A percentile compares a stretch with the other conserved stretches of the same genome.
Conservation (phyloP, 2,888 invertebrate species). For the Andrena bicolor region DNA sequence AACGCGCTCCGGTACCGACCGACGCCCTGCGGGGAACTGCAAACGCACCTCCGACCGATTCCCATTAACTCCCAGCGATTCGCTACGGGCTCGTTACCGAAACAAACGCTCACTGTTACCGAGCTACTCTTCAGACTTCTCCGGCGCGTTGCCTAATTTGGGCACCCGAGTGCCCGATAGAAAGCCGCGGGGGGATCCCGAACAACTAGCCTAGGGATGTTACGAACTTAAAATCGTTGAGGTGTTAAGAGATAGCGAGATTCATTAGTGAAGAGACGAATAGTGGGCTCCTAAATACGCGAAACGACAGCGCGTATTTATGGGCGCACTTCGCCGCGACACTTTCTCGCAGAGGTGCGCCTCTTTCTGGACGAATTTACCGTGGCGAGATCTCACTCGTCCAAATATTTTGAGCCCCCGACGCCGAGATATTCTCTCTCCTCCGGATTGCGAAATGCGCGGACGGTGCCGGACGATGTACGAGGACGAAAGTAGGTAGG, state of each 20-base stretch:
- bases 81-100: not conserved
- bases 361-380: constrained; percentile 44
- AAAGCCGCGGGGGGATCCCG: too few species aligned
- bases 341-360: constrained; percentile 6
- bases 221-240: too few species aligned
- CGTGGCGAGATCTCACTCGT: constrained; percentile 37
- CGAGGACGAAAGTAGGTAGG: constrained; percentile 80
- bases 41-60: not conserved
- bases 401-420: constrained; percentile 63
- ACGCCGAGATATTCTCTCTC: constrained; percentile 47
- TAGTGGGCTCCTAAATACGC: not conserved
- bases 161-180: too few species aligned
- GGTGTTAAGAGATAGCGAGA: not conserved
- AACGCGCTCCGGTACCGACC: constrained; percentile 38
- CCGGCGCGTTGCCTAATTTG: too few species aligned
- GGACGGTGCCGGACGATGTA: constrained; percentile 68
- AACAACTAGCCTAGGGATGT: too few species aligned
- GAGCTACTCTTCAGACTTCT: too few species aligned
- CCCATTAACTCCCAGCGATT: not conserved
- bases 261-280: not conserved
- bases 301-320: not conserved
- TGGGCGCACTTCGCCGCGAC: constrained; percentile 6
- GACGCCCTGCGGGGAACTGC: constrained; percentile 33
- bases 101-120: too few species aligned
- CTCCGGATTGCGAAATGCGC: constrained; percentile 61